Evolutionary conservation across 2,888 invertebrate species (phyloP), one percentile per base, ranked within the genome.

Genomic region (Diogma glabrata): DNA sequence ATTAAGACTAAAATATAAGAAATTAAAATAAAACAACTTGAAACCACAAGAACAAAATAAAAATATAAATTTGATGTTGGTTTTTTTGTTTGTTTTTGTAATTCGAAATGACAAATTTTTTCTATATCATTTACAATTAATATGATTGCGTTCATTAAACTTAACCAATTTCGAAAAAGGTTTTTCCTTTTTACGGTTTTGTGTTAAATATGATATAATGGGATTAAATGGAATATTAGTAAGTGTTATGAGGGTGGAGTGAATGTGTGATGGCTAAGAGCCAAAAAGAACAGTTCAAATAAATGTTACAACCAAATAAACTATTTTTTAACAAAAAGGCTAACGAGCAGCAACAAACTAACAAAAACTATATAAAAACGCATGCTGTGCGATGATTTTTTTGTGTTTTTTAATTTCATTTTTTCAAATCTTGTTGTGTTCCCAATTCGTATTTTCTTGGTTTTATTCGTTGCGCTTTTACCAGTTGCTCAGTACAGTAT

Each of bases 401-500:
- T 12, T 28, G 3, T 28, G n/a, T 10, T 28, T 28, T 28, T 28
- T 28, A n/a, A 12, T 43, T 20, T n/a, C n/a, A n/a, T n/a, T n/a
- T n/a, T n/a, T n/a, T n/a, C n/a, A n/a, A n/a, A n/a, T n/a, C n/a
- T n/a, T n/a, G n/a, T n/a, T n/a, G n/a, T n/a, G n/a, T n/a, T n/a
- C n/a, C n/a, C n/a, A n/a, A n/a, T n/a, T n/a, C n/a, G n/a, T n/a
- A n/a, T n/a, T n/a, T n/a, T n/a, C n/a, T n/a, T n/a, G n/a, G n/a
- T 46, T 46, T 22, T 24, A 24, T 46, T 24, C 24, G 52, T 45
- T 52, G 52, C 40, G 49, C 30, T 30, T 48, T 33, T 33, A 30
- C 33, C 26, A 49, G 43, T 23, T 52, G 52, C 52, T 45, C 52
- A 49, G 48, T 40, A 23, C 33, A 49, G 22, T 28, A n/a, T 26